Conservation (phyloP, 2,797 vertebrate species). For the Staurois parvus region DNA sequence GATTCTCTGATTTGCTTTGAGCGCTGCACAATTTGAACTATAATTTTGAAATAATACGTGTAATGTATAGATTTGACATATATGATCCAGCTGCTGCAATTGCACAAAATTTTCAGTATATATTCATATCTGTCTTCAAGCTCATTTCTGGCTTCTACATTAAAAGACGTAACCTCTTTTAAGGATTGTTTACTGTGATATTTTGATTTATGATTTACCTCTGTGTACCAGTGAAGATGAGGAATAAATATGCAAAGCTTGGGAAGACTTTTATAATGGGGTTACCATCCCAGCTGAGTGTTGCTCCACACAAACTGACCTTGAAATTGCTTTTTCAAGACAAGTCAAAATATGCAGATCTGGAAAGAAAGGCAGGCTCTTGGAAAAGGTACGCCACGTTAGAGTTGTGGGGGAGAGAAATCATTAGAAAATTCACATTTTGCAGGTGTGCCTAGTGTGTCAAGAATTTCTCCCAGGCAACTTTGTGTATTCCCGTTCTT, state of each 20-base stretch:
- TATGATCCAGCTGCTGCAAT: background rate
- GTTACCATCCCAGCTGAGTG: conserved; percentile 70
- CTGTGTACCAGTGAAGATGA: conserved; percentile 71
- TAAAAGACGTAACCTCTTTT: conserved; percentile 67
- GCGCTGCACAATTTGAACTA: background rate
- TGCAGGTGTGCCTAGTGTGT: conserved; percentile 57
- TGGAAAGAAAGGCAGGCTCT: conserved; percentile 73
- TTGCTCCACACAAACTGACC: conserved; percentile 78
- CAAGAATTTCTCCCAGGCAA: conserved; percentile 49
- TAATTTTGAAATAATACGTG: background rate
- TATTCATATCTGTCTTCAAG: background rate
- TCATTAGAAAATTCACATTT: conserved; percentile 68
- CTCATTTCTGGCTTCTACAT: conserved; percentile 45
- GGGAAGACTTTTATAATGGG: conserved; percentile 77
- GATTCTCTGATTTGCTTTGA: background rate
- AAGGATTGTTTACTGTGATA: conserved; percentile 76
- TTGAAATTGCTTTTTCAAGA: conserved; percentile 80
- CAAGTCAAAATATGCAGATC: conserved; percentile 83
- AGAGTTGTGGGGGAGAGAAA: conserved; percentile 67
- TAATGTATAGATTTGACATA: background rate
- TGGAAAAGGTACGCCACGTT: conserved; percentile 69
- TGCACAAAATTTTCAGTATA: conserved; percentile 27
- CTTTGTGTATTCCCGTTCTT: background rate
- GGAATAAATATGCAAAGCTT: conserved; percentile 81
- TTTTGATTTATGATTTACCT: conserved; percentile 77